phyloP scores from a whole-genome alignment of 2,888 invertebrate genomes.

The Erebia palarica region DNA sequence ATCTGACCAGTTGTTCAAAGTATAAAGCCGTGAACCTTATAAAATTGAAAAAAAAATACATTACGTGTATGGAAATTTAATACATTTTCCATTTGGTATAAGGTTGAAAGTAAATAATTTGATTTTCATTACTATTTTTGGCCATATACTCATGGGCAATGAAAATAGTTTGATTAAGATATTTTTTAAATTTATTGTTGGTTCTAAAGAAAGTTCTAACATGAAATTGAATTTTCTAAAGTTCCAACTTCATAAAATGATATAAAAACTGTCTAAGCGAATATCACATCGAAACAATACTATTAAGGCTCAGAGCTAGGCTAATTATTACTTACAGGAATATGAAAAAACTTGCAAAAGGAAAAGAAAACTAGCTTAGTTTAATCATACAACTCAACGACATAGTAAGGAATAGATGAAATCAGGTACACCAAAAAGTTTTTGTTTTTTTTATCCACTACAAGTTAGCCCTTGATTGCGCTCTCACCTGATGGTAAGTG shows the following conservation, averaged over 20 bases:
- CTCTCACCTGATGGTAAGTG: no score
- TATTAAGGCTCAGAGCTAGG: slow-evolving; percentile 21
- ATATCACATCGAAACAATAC: slow-evolving; percentile 35
- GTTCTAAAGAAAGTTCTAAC: neutral
- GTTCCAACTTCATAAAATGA: neutral
- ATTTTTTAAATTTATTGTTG: neutral
- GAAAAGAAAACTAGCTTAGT: neutral
- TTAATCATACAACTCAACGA: no score
- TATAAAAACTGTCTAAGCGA: slow-evolving; percentile 19
- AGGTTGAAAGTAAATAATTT: slow-evolving; percentile 19
- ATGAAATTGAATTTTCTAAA: neutral
- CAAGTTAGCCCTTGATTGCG: no score
- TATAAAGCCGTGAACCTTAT: slow-evolving; percentile 24
- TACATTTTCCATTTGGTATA: slow-evolving; percentile 19
- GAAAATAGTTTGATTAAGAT: slow-evolving; percentile 3
- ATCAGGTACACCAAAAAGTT: no score
- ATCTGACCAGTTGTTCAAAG: slow-evolving; percentile 16
- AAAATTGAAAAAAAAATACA: no score
- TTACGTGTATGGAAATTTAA: slow-evolving; percentile 18
- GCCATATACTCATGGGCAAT: neutral
- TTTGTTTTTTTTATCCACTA: no score
- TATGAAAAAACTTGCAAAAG: slow-evolving; percentile 11
- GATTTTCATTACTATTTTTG: no score
- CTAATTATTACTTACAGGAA: slow-evolving; percentile 21
- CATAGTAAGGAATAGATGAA: no score